These are phyloP conservation scores for Morinoia aosen DNA, from an alignment of 2,888 invertebrate species.

Conservation along the genomic window DNA sequence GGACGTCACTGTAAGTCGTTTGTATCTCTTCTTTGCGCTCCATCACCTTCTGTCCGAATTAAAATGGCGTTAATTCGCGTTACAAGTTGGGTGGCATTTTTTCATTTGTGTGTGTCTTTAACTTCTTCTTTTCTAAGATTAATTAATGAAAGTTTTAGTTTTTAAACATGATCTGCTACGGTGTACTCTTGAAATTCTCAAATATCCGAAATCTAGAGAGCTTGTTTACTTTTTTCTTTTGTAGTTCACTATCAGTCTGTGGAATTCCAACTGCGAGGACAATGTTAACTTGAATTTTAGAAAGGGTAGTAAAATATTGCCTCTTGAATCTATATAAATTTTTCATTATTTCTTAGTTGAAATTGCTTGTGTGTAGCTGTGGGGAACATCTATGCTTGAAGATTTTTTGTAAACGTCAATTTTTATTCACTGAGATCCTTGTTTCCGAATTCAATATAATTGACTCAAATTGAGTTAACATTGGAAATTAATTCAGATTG, in stretches of 20 bases:
- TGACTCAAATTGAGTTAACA: too few relatives aligned
- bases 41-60: neutral
- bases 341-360: too few relatives aligned
- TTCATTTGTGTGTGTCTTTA: neutral
- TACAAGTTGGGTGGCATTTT: neutral
- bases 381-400: too few relatives aligned
- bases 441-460: too few relatives aligned
- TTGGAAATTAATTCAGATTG: too few relatives aligned
- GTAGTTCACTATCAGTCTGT: neutral
- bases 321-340: neutral
- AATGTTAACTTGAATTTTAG: neutral
- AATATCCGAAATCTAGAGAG: neutral
- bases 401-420: too few relatives aligned
- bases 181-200: neutral
- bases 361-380: too few relatives aligned
- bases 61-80: neutral
- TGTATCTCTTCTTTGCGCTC: neutral
- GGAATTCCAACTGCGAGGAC: neutral
- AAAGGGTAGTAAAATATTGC: neutral
- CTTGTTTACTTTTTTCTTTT: neutral
- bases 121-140: too few relatives aligned
- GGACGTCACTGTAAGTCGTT: neutral
- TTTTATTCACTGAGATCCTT: too few relatives aligned
- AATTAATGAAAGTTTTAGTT: too few relatives aligned
- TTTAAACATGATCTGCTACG: neutral